Base-by-base conservation (phyloP, 2,888 invertebrate genomes). In the Chalcis sispes region DNA sequence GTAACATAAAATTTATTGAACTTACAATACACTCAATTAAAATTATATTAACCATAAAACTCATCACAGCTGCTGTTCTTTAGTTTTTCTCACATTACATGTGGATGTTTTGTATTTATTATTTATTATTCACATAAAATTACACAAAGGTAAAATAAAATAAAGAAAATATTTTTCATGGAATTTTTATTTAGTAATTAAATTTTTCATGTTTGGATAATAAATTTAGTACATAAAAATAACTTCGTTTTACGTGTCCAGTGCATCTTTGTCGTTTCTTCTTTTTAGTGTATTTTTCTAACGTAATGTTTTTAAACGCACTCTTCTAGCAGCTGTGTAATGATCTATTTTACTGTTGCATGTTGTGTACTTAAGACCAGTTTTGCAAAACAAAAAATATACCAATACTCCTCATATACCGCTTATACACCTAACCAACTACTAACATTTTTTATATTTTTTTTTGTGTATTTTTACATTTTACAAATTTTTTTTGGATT, bases 161-260 rank as follows among this genome's bases (percentile, higher is more conserved):
- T 42, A 64, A 72, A 46, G 32, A 42, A 62, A 59, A 18, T 32
- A 74, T 25, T 58, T 80, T 79, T 82, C 79, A 75, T 79, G 75
- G 75, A 81, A 81, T 79, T 80, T 84, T 85, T 85, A 86, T 86
- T 85, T 84, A 83, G 83, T 81, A 86, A 84, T 85, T 81, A 82
- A 75, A 77, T 82, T 72, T 42, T 80, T 81, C 76, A 80, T 81
- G 82, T 83, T 83, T 79, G 81, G 83, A 84, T 85, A 83, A 84
- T 85, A 83, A 83, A 85, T 82, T 80, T 83, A 82, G 82, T 81
- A 83, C 65, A 77, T 50, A 69, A 36, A 72, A 75, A 50, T 52
- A 59, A 50, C 10, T 50, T 29, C 70, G 62, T 7, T 54, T 40
- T 13, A 48, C n/a, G 40, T 69, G 54, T 29, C 42, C 10, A 61